These are phyloP conservation scores for Chaitophorus viminalis DNA, from an alignment of 2,888 invertebrate species.

Conservation along the genomic window DNA sequence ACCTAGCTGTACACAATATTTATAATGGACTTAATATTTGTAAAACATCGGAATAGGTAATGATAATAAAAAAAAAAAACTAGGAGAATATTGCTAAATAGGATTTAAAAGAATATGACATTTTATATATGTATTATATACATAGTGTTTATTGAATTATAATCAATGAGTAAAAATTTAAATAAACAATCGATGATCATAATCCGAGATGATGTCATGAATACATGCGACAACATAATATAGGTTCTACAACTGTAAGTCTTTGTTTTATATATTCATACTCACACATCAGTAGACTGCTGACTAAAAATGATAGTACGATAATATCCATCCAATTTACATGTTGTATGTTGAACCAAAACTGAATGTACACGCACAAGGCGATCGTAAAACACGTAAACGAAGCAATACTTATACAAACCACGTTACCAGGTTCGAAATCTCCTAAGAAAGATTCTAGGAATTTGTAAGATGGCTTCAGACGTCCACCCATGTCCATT, in stretches of 20 bases:
- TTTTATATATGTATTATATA: too few relatives aligned
- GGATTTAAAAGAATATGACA: too few relatives aligned
- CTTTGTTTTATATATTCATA: conserved; percentile 63
- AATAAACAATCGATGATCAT: neutral
- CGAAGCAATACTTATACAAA: conserved; percentile 77
- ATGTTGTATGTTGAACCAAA: conserved; percentile 69
- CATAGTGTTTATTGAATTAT: too few relatives aligned
- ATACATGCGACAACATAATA: too few relatives aligned
- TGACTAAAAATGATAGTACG: conserved; percentile 73
- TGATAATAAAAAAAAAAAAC: too few relatives aligned
- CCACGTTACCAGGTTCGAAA: conserved; percentile 81
- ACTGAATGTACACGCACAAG: conserved; percentile 74
- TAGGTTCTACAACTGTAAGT: too few relatives aligned
- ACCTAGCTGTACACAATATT: too few relatives aligned
- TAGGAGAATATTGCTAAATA: too few relatives aligned
- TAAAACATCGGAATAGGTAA: too few relatives aligned
- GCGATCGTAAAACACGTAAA: conserved; percentile 77
- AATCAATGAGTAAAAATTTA: neutral
- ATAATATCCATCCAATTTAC: conserved; percentile 76
- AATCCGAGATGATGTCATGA: too few relatives aligned
- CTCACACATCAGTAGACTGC: conserved; percentile 76
- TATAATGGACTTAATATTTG: too few relatives aligned
- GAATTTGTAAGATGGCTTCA: conserved; percentile 78
- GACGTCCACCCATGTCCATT: conserved; percentile 73
- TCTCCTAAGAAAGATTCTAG: conserved; percentile 78